Percentiles rank a stretch among this genome's conserved stretches.
These are phyloP conservation scores for Linepithema humile DNA, from an alignment of 1,140 invertebrate species.

Conservation along the genomic window DNA sequence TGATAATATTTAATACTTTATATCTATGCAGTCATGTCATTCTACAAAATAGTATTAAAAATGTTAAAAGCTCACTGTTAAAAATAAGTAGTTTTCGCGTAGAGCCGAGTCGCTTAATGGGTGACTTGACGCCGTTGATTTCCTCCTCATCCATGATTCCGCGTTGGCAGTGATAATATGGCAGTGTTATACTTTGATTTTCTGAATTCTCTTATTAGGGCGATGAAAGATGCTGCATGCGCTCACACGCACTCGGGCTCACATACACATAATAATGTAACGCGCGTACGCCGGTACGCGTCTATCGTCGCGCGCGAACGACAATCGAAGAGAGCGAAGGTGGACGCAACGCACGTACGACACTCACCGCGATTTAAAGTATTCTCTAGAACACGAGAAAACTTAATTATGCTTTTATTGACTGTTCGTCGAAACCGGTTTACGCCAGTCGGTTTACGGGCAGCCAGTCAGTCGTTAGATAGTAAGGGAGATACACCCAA, in stretches of 20 bases:
- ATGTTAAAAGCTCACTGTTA: slow-evolving; percentile 87
- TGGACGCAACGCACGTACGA: slow-evolving; percentile 19
- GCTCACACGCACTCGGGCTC: background rate
- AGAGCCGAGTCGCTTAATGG: slow-evolving; percentile 91
- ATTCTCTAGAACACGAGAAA: slow-evolving; percentile 65
- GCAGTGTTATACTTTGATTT: slow-evolving; percentile 29
- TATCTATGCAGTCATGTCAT: too few species aligned
- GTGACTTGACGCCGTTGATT: slow-evolving; percentile 88
- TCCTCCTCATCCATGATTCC: slow-evolving; percentile 88
- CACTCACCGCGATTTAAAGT: slow-evolving; percentile 69
- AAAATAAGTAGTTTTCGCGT: slow-evolving; percentile 91
- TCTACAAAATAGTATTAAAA: too few species aligned
- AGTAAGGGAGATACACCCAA: background rate
- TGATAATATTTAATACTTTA: too few species aligned
- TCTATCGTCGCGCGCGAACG: slow-evolving; percentile 31
- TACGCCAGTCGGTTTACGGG: slow-evolving; percentile 1
- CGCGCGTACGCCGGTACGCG: slow-evolving; percentile 31
- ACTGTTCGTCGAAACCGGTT: slow-evolving; percentile 62
- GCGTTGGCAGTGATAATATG: background rate
- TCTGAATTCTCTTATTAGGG: background rate
- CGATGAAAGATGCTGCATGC: background rate
- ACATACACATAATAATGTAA: background rate
- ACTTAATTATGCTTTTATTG: background rate
- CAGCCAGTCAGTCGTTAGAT: slow-evolving; percentile 4
- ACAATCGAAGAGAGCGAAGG: slow-evolving; percentile 6